Base-by-base conservation (phyloP, 1,140 invertebrate genomes). In the Cepaea nemoralis region DNA sequence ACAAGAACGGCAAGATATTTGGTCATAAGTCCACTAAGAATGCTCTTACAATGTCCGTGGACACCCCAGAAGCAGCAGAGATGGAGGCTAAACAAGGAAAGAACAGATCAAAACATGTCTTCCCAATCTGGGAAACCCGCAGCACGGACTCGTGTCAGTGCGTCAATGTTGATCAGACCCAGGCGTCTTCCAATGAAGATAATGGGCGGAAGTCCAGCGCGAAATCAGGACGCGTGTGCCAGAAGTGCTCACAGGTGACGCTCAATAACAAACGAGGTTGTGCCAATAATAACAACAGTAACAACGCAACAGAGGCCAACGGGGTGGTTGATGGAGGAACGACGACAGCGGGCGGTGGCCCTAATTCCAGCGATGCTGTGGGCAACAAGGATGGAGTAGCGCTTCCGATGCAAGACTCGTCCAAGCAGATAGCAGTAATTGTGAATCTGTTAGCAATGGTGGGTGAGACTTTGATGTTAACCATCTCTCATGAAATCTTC, bases 81-180 rank as follows among this genome's bases (percentile, higher is more conserved):
- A 55, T 76, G 31, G 74, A 76, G 40, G 74, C 74, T 31, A 76
- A 76, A 48, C 74, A 76, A 24, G 74, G 45, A 1, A 50, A 37
- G 33, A 55, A 55, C 27, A 48, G 74, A 35, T 19, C 45, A 10
- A 55, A 50, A 27, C 45, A 76, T 27, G 74, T 76, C 12, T 76
- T 76, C 27, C 74, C 74, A 14, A 55, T 76, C 31, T 76, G 74
- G 74, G 74, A 76, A 48, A 3, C 48, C 1, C 45, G 59, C n/a
- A 55, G 35, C 33, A 55, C 27, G 6, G 74, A 76, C 14, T 10
- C 74, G 6, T 76, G 74, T 55, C 50, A 50, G 22, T 76, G 74
- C 27, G 69, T 35, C 5, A 70, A 70, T 24, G 27, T 14, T 45
- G 70, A 19, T 14, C 8, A 14, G 3, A 45, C 8, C 37, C 22